phyloP scores from a whole-genome alignment of 2,797 vertebrate genomes.

The Lepus oiostolus region DNA sequence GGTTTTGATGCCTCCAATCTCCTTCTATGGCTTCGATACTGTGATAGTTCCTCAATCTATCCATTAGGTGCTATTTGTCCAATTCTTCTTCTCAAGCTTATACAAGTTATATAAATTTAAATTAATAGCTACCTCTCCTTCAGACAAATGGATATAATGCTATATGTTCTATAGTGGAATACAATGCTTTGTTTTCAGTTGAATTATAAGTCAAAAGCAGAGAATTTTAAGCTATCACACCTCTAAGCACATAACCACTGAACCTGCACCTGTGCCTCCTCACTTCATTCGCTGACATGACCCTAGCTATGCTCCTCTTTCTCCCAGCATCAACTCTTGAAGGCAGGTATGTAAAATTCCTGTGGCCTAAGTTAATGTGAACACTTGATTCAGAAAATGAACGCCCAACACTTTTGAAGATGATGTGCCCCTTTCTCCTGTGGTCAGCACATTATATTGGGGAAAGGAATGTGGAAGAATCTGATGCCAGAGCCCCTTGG shows the following conservation, averaged over 20 bases:
- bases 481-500: background rate
- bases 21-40: background rate
- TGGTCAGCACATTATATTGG: no score
- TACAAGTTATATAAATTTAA: background rate
- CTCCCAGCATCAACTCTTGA: background rate
- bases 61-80: background rate
- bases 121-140: background rate
- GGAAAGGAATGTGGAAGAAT: background rate
- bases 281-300: background rate
- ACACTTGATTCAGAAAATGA: background rate
- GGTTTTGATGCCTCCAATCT: background rate
- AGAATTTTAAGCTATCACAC: background rate
- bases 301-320: background rate
- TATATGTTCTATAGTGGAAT: background rate
- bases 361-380: background rate
- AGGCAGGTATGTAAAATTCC: background rate
- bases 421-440: background rate
- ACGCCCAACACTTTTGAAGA: background rate
- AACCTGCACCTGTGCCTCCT: no score
- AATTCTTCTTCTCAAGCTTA: background rate
- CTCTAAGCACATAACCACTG: background rate
- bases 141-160: no score
- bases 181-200: background rate
- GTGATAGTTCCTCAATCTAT: background rate
- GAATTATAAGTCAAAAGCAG: background rate